These are phyloP conservation scores for Condylura cristata DNA, from an alignment of 2,113 vertebrate species.

Conservation along the genomic window DNA sequence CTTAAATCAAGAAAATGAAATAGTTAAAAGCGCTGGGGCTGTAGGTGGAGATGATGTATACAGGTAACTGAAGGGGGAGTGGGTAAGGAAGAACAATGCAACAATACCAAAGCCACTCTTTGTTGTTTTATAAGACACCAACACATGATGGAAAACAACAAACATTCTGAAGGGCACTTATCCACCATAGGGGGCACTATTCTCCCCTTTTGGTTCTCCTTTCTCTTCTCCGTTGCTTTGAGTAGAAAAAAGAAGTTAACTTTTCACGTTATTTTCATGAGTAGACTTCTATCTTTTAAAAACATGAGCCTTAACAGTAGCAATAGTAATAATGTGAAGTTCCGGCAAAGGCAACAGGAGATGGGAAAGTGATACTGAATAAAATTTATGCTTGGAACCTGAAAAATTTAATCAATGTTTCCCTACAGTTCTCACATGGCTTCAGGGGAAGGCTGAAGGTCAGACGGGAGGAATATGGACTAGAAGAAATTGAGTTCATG, in stretches of 20 bases:
- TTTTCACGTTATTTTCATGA: not conserved
- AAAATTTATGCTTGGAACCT: not conserved
- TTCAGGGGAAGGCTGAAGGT: not conserved
- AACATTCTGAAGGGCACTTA: not conserved
- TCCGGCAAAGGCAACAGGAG: not conserved
- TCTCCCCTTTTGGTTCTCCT: not conserved
- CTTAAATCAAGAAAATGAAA: not conserved
- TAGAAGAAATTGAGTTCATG: not conserved
- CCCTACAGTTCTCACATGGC: not conserved
- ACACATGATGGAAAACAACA: not conserved
- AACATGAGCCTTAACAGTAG: not conserved
- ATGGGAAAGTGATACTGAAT: not conserved
- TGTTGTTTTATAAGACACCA: not conserved
- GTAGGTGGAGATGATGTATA: not conserved
- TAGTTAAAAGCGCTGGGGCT: not conserved
- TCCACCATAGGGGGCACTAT: not conserved
- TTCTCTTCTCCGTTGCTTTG: not conserved
- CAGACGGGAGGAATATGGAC: not conserved
- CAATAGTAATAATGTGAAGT: not conserved
- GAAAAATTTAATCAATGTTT: not conserved
- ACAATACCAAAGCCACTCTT: rapidly evolving
- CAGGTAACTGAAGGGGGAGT: not conserved
- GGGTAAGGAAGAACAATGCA: rapidly evolving
- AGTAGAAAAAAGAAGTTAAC: not conserved
- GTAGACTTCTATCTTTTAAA: not conserved